These are phyloP conservation scores for Alosa alosa DNA, from an alignment of 2,113 vertebrate species.

Conservation along the genomic window DNA sequence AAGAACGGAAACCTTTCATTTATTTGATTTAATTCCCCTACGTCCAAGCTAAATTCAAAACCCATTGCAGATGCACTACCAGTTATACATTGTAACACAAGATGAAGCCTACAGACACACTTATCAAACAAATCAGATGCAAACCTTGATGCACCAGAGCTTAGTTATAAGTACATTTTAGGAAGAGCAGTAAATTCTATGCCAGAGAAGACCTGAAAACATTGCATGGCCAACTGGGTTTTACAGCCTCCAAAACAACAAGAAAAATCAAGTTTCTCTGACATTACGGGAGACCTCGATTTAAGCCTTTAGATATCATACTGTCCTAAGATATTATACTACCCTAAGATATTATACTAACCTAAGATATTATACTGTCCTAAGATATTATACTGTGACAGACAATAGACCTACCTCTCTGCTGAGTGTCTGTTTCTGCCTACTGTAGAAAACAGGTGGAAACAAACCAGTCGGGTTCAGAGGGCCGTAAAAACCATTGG, in stretches of 20 bases:
- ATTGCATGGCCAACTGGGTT: neutral
- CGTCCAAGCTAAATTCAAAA: neutral
- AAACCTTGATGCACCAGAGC: neutral
- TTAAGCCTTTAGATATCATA: neutral
- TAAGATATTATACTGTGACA: neutral
- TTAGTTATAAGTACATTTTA: neutral
- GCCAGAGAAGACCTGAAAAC: neutral
- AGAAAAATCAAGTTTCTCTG: neutral
- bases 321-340: too few relatives aligned
- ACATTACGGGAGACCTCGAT: neutral
- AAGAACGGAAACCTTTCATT: neutral
- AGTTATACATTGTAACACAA: neutral
- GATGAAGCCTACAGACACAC: neutral
- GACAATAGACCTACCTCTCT: neutral
- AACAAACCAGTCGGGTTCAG: neutral
- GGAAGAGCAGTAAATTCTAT: neutral
- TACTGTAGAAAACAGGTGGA: neutral
- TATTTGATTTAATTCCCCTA: neutral
- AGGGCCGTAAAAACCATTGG: neutral
- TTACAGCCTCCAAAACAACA: neutral
- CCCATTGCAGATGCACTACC: neutral
- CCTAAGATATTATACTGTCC: neutral
- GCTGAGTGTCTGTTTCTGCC: neutral
- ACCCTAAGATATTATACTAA: too few relatives aligned
- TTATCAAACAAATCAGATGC: neutral